Conservation (phyloP, 2,113 vertebrate genomes). For the Larimichthys crocea region DNA sequence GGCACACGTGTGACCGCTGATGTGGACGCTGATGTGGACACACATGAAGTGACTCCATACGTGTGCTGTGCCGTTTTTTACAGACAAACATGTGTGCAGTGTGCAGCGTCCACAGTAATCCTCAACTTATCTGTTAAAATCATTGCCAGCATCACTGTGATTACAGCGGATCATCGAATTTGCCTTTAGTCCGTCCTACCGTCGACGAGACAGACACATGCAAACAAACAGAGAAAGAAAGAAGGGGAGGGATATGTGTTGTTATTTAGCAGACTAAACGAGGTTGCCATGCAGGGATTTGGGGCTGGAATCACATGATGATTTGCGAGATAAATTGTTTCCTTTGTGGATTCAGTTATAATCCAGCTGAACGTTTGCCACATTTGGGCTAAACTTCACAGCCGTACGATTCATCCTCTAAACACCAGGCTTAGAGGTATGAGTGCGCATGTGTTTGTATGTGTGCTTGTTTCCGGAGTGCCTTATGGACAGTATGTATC, state of each 20-base stretch:
- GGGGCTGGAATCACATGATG: constrained; percentile 63
- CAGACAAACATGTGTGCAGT: constrained; percentile 3
- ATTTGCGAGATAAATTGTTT: constrained; percentile 77
- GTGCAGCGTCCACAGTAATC: constrained; percentile 21
- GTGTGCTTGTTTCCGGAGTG: constrained; percentile 38
- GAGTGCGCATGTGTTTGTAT: constrained; percentile 39
- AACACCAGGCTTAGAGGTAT: constrained; percentile 58
- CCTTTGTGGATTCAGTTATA: constrained; percentile 69
- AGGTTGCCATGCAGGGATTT: constrained; percentile 69
- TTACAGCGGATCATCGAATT: constrained; percentile 35
- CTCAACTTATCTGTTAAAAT: constrained; percentile 21
- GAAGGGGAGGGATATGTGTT: constrained; percentile 8
- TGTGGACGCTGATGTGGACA: constrained; percentile 22
- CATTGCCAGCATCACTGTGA: constrained; percentile 34
- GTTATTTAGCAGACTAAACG: constrained; percentile 43
- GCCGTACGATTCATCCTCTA: constrained; percentile 48
- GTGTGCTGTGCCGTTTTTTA: background rate
- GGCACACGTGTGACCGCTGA: constrained; percentile 27
- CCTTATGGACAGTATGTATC: constrained; percentile 45
- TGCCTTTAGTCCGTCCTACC: constrained; percentile 24
- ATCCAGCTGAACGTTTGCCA: constrained; percentile 73
- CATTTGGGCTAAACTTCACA: constrained; percentile 65
- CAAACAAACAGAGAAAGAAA: constrained; percentile 20
- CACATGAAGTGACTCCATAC: background rate
- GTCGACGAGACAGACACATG: constrained; percentile 2